phyloP scores from a whole-genome alignment of 2,888 invertebrate genomes.

The Platycnemis pennipes region DNA sequence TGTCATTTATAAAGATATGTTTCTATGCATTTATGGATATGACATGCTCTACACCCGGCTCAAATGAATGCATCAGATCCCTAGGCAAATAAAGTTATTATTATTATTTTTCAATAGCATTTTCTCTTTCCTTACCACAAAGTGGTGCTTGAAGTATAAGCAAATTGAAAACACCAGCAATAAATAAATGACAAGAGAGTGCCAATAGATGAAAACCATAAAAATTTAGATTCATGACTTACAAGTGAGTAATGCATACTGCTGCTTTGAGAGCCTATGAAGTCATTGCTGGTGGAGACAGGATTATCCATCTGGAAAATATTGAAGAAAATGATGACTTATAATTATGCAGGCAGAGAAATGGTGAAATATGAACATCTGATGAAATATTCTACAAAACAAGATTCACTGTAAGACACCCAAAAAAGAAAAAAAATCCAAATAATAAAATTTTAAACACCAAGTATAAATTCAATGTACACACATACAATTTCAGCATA shows the following conservation, averaged over 20 bases:
- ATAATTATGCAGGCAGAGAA: constrained; percentile 38
- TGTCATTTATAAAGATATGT: no score
- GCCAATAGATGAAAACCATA: no score
- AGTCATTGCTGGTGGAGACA: constrained; percentile 77
- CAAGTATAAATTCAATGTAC: constrained; percentile 27
- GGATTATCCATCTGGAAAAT: constrained; percentile 81
- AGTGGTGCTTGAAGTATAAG: no score
- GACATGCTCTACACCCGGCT: no score
- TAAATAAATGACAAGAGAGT: no score
- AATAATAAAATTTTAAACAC: constrained; percentile 70
- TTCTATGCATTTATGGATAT: no score
- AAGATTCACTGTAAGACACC: constrained; percentile 69
- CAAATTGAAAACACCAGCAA: no score
- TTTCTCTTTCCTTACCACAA: no score
- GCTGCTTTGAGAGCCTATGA: constrained; percentile 79
- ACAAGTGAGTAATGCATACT: constrained; percentile 78
- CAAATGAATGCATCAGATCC: no score
- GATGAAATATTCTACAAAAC: constrained; percentile 70
- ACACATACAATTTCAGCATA: constrained; percentile 51
- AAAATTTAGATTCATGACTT: constrained; percentile 70
- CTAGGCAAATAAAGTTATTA: no score
- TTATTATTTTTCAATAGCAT: no score
- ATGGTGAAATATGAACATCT: constrained; percentile 57
- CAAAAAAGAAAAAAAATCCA: constrained; percentile 67
- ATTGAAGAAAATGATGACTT: constrained; percentile 70